Conservation (phyloP, 2,888 invertebrate species). For the Molanna angustata region DNA sequence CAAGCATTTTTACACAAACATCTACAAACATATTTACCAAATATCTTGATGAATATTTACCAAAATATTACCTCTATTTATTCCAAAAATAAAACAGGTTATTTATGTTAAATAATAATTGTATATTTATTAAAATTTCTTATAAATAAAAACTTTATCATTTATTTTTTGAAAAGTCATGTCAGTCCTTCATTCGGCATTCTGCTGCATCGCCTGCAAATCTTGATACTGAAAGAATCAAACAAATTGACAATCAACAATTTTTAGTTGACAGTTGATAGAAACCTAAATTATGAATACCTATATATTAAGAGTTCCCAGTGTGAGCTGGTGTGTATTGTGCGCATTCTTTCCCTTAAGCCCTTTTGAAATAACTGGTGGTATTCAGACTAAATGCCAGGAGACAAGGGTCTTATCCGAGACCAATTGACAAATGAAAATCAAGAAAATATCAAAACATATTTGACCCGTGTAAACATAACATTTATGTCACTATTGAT, state of each 20-base stretch:
- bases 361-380: background rate
- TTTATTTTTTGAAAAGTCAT: background rate
- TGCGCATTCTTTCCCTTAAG: too few species aligned
- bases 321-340: too few species aligned
- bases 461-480: too few species aligned
- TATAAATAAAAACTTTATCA: background rate
- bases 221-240: slow-evolving; percentile 41
- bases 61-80: too few species aligned
- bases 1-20: too few species aligned
- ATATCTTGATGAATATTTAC: too few species aligned
- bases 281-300: background rate
- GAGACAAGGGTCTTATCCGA: too few species aligned
- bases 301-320: background rate
- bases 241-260: background rate
- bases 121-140: background rate
- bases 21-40: too few species aligned
- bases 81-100: background rate
- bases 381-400: background rate
- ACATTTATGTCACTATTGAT: too few species aligned
- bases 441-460: too few species aligned
- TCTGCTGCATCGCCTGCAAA: slow-evolving; percentile 42
- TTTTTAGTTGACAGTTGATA: background rate
- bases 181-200: slow-evolving; percentile 13
- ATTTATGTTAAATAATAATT: too few species aligned
- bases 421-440: too few species aligned